Evolutionary conservation across 2,888 invertebrate species (phyloP).

Genomic region (Imbricaverruca yamaguchii): DNA sequence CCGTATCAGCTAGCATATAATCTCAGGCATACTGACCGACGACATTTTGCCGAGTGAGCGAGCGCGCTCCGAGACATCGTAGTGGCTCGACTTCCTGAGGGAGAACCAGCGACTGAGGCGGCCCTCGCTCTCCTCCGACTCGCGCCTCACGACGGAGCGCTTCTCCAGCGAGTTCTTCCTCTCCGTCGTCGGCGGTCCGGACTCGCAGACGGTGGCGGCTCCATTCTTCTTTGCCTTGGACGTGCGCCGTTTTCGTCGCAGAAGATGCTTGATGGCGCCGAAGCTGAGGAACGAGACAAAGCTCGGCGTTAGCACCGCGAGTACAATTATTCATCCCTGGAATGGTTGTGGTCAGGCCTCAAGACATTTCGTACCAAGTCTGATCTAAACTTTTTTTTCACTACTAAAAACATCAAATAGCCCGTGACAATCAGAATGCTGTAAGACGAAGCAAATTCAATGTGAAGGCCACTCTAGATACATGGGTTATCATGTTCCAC

Average conservation of each 20-base stretch:
- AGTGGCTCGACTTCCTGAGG: conserved; percentile 68
- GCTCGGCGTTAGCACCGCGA: too few relatives aligned
- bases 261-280: background rate
- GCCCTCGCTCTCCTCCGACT: conserved; percentile 46
- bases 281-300: background rate
- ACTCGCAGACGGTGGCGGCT: background rate
- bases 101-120: conserved; percentile 82
- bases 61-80: background rate
- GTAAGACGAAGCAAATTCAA: too few relatives aligned
- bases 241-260: background rate
- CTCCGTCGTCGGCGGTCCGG: background rate
- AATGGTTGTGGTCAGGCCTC: too few relatives aligned
- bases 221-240: conserved; percentile 8
- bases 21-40: conserved; percentile 22
- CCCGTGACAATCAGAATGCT: too few relatives aligned
- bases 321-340: too few relatives aligned
- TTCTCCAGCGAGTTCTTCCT: conserved; percentile 12
- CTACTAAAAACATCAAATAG: too few relatives aligned
- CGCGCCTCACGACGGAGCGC: background rate
- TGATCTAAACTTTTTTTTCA: too few relatives aligned
- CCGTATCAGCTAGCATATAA: conserved; percentile 29
- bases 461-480: too few relatives aligned
- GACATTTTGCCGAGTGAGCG: background rate
- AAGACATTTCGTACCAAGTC: too few relatives aligned
- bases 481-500: too few relatives aligned